Percentiles rank a stretch among this genome's conserved stretches.
These are phyloP conservation scores for Strigops habroptila DNA, from an alignment of 2,113 vertebrate species.

Conservation along the genomic window DNA sequence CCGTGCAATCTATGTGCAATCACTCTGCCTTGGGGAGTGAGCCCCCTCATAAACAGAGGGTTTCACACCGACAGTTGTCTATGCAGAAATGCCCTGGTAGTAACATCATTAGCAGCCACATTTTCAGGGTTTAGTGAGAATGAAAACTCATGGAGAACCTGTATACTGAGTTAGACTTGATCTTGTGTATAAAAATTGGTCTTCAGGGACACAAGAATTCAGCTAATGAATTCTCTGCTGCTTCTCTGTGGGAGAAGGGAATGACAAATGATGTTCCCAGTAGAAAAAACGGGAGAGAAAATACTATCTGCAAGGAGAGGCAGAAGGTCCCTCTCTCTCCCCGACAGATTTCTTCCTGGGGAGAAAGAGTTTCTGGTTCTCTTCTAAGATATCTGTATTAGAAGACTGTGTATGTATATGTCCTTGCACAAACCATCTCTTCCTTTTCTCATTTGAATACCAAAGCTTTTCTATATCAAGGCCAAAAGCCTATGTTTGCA, in stretches of 20 bases:
- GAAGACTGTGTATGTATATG: not conserved
- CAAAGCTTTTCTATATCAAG: not conserved
- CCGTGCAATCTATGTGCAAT: not conserved
- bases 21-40: not conserved
- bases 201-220: not conserved
- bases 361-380: not conserved
- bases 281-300: not conserved
- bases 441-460: not conserved
- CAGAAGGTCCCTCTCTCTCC: not conserved
- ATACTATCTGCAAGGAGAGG: not conserved
- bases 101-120: not conserved
- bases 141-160: not conserved
- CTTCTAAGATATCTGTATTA: not conserved
- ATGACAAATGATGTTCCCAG: not conserved
- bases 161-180: not conserved
- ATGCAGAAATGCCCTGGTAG: not conserved
- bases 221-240: not conserved
- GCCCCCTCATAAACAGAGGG: not conserved
- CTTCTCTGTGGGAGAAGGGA: not conserved
- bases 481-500: conserved; percentile 15
- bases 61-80: not conserved
- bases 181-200: not conserved
- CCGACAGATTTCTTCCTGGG: not conserved
- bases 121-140: not conserved
- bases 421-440: not conserved